phyloP scores from a whole-genome alignment of 2,888 invertebrate species.

The Trypoxylon attenuatum region DNA sequence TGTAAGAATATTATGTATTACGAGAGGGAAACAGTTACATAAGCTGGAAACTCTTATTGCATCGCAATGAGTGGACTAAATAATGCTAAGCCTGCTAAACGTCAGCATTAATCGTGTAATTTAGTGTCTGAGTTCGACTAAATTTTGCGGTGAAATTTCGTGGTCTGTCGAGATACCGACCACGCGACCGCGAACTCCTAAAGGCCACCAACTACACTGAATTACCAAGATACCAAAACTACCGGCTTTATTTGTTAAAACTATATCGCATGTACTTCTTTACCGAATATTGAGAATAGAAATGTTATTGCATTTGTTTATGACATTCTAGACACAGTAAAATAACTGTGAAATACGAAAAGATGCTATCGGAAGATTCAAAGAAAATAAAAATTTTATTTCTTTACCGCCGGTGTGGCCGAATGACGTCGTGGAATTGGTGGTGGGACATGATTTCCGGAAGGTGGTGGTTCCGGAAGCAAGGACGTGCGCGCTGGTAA shows the following conservation, averaged over 20 bases:
- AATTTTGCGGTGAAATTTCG: slow-evolving; percentile 21
- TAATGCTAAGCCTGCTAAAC: slow-evolving; percentile 22
- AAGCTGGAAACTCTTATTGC: too few relatives aligned
- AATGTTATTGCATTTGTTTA: too few relatives aligned
- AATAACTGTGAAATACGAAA: not conserved
- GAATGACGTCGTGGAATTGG: slow-evolving; percentile 71
- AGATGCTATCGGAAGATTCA: not conserved
- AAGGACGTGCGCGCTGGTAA: slow-evolving; percentile 64
- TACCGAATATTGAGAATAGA: too few relatives aligned
- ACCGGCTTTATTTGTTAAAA: too few relatives aligned
- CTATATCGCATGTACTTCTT: too few relatives aligned
- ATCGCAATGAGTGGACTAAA: too few relatives aligned
- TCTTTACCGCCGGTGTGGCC: slow-evolving; percentile 66
- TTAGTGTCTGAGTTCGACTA: slow-evolving; percentile 13
- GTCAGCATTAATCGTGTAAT: slow-evolving; percentile 25
- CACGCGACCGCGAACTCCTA: slow-evolving; percentile 21
- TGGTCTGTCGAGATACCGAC: slow-evolving; percentile 11
- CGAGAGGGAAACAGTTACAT: too few relatives aligned
- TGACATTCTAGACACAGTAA: too few relatives aligned
- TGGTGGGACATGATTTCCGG: slow-evolving; percentile 60
- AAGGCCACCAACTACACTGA: slow-evolving; percentile 13
- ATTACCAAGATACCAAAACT: too few relatives aligned
- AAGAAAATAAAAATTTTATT: slow-evolving; percentile 2
- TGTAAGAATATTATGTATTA: not conserved
- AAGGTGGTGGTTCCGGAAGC: slow-evolving; percentile 60